phyloP scores from a whole-genome alignment of 2,113 vertebrate genomes.

The Microcebus murinus region DNA sequence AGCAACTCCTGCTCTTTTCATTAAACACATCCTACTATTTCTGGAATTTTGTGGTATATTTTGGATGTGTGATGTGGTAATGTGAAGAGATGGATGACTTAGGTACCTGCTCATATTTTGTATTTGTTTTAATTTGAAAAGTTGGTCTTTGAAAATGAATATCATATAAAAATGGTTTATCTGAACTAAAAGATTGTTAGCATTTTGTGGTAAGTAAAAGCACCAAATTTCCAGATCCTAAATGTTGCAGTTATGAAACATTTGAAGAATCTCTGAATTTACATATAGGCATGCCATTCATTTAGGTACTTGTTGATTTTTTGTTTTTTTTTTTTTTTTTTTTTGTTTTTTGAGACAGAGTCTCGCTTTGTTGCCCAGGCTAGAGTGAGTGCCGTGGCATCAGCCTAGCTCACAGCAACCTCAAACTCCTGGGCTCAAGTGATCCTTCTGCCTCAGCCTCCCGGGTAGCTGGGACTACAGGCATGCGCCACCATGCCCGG shows the following conservation, averaged over 20 bases:
- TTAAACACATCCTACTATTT: not conserved
- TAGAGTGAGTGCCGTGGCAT: no score
- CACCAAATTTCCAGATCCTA: not conserved
- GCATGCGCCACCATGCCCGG: no score
- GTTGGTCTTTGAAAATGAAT: not conserved
- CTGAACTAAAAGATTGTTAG: not conserved
- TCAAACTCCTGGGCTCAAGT: no score
- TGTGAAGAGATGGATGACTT: not conserved
- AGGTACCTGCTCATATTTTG: not conserved
- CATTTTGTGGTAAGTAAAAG: not conserved
- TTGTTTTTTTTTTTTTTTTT: no score
- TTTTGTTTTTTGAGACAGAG: no score
- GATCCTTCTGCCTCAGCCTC: no score
- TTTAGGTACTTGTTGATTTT: not conserved
- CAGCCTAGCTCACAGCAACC: no score
- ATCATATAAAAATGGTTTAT: not conserved
- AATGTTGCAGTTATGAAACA: not conserved
- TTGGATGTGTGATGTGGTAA: not conserved
- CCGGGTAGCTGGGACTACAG: no score
- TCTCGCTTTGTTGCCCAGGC: no score
- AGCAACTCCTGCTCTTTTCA: conserved; percentile 3
- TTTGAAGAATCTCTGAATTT: conserved; percentile 10
- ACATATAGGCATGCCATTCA: not conserved
- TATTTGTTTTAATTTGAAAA: conserved; percentile 22
- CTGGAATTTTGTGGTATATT: not conserved